These are phyloP conservation scores for Biston betularia DNA, from an alignment of 2,888 invertebrate genomes.

Conservation along the genomic window DNA sequence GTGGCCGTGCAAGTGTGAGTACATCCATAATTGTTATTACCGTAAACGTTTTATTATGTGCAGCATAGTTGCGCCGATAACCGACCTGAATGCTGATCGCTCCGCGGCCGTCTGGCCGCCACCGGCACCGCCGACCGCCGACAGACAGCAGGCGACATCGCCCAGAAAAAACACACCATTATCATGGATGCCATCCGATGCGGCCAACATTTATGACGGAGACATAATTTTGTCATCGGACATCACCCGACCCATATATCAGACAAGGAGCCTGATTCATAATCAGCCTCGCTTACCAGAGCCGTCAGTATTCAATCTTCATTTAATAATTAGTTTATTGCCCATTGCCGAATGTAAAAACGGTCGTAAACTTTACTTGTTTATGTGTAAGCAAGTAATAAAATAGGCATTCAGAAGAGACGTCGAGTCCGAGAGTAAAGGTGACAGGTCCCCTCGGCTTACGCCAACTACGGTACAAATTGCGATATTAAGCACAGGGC, in stretches of 20 bases:
- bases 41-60: conserved; percentile 40
- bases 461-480: conserved; percentile 85
- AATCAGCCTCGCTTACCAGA: conserved; percentile 58
- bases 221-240: conserved; percentile 69
- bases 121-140: conserved; percentile 26
- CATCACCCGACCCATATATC: conserved; percentile 61
- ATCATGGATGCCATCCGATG: conserved; percentile 65
- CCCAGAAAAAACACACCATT: conserved; percentile 64
- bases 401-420: conserved; percentile 72
- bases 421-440: conserved; percentile 75
- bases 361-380: conserved; percentile 69
- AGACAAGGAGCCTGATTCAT: conserved; percentile 60
- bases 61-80: conserved; percentile 31
- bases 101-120: conserved; percentile 27
- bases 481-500: conserved; percentile 85
- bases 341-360: conserved; percentile 67
- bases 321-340: conserved; percentile 71
- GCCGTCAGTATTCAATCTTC: conserved; percentile 57
- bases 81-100: conserved; percentile 32
- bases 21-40: conserved; percentile 35
- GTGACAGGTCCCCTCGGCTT: conserved; percentile 82
- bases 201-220: conserved; percentile 66
- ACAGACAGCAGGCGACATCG: conserved; percentile 54
- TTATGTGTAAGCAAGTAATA: conserved; percentile 75
- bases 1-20: conserved; percentile 17